Base-by-base conservation (phyloP, 1,140 invertebrate genomes). In the Zaprionus lachaisei region DNA sequence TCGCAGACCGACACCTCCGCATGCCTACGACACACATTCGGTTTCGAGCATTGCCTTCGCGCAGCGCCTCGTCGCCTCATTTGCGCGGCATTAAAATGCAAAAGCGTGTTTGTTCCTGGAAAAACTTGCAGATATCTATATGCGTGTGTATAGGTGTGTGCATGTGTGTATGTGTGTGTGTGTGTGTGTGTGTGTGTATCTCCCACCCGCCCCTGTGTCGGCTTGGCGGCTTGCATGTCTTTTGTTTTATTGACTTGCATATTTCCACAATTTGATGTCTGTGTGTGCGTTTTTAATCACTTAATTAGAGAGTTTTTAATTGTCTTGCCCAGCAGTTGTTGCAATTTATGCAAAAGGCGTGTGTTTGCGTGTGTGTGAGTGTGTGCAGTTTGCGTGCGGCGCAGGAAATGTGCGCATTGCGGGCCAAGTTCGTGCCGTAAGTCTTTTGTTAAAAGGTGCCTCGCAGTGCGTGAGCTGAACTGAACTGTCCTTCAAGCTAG, bases 81-180 rank as follows among this genome's bases (percentile, higher is more conserved):
- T 87, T 90, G 81, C 31, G 77, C 34, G 68, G 74, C 85, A 92
- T 91, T 91, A 91, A 91, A 91, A 91, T 91, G 84, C 89, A 79
- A 91, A 91, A 90, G 90, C 79, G 79, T 83, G 78, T 91, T 91
- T 84, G 64, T 91, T 92, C 90, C 85, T 91, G 90, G 90, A 92
- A 91, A 83, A 89, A 77, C 73, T 80, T 80, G 76, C 75, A 87
- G 63, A 57, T 37, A 67, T 49, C 17, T 26, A 61, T 31, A 71
- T 64, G 80, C 72, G 71, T 54, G 76, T 67, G 76, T 72, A 34
- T 11, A 34, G 9, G 76, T 65, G 47, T 24, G 20, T 26, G 28
- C 24, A 26, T 26, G 24, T 26, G 24, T 26, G 20, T 20, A n/a
- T 24, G 44, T 58, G 41, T 22, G 34, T 12, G 49, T 26, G 41